These are phyloP conservation scores for Anarsia innoxiella DNA, from an alignment of 2,888 invertebrate genomes.

Conservation along the genomic window DNA sequence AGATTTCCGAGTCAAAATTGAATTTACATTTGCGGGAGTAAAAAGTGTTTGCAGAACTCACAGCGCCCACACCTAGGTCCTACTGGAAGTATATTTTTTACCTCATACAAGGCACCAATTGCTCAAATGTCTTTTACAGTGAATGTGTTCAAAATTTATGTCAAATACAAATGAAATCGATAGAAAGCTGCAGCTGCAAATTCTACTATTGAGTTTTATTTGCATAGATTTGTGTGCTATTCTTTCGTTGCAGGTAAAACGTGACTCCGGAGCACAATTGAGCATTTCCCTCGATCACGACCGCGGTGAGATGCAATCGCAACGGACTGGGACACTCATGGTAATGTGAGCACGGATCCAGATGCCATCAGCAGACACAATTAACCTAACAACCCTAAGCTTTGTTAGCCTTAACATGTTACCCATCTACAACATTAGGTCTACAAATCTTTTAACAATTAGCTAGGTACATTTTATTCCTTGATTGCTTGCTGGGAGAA, in stretches of 20 bases:
- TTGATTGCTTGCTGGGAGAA: no score
- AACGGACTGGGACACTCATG: constrained; percentile 36
- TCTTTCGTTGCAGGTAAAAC: constrained; percentile 45
- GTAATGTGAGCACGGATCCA: constrained; percentile 29
- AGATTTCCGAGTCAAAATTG: constrained; percentile 44
- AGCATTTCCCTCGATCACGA: constrained; percentile 57
- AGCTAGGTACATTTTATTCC: no score
- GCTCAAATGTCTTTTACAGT: constrained; percentile 2
- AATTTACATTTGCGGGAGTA: constrained; percentile 40
- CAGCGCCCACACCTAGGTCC: constrained; percentile 41
- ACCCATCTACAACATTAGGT: no score
- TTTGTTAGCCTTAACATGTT: constrained; percentile 15
- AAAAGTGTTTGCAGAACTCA: constrained; percentile 27
- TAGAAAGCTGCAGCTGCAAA: constrained; percentile 35
- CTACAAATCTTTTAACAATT: no score
- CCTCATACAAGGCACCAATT: constrained; percentile 22
- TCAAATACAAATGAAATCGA: constrained; percentile 29
- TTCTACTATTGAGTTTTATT: constrained; percentile 49
- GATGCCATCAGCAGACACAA: constrained; percentile 34
- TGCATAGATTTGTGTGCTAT: constrained; percentile 41
- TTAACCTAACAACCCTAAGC: constrained; percentile 52
- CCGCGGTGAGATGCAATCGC: constrained; percentile 45
- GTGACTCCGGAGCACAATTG: constrained; percentile 48
- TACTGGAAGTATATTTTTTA: constrained; percentile 39
- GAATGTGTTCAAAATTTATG: constrained; percentile 12